Conservation (phyloP, 2,113 vertebrate genomes). For the Rhizomys pruinosus region DNA sequence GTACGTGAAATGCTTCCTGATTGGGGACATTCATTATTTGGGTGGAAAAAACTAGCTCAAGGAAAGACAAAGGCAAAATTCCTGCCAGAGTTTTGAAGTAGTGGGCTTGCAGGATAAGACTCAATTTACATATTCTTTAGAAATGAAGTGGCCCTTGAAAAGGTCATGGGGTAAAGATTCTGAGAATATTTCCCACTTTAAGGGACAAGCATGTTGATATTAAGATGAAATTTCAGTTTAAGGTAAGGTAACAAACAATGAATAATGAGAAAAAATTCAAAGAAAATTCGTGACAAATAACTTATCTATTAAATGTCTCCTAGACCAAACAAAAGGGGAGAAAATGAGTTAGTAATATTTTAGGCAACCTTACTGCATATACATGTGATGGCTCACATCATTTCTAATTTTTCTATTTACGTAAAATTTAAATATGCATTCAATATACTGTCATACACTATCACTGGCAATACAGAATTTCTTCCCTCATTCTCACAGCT, state of each 20-base stretch:
- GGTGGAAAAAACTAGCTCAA: constrained; percentile 54
- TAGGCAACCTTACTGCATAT: neutral
- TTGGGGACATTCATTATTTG: constrained; percentile 67
- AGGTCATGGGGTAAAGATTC: neutral
- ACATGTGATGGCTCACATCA: constrained; percentile 35
- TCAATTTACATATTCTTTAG: constrained; percentile 61
- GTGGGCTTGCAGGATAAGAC: neutral
- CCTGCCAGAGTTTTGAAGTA: constrained; percentile 59
- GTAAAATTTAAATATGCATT: constrained; percentile 35
- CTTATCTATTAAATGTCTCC: constrained; percentile 41
- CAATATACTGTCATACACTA: neutral
- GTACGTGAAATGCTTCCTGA: constrained; percentile 64
- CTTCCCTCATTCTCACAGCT: neutral
- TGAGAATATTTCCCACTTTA: neutral
- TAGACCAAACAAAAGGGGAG: neutral
- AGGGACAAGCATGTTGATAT: neutral
- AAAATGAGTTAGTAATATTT: neutral
- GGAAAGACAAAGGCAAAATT: constrained; percentile 70
- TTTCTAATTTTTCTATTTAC: constrained; percentile 57
- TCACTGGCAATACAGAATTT: neutral
- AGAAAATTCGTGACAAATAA: constrained; percentile 2
- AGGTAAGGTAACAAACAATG: neutral
- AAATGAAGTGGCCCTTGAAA: constrained; percentile 53
- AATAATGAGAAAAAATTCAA: neutral
- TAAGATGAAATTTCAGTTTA: constrained; percentile 22